Conservation (phyloP, 1,140 invertebrate species). For the Colletes gigas region DNA sequence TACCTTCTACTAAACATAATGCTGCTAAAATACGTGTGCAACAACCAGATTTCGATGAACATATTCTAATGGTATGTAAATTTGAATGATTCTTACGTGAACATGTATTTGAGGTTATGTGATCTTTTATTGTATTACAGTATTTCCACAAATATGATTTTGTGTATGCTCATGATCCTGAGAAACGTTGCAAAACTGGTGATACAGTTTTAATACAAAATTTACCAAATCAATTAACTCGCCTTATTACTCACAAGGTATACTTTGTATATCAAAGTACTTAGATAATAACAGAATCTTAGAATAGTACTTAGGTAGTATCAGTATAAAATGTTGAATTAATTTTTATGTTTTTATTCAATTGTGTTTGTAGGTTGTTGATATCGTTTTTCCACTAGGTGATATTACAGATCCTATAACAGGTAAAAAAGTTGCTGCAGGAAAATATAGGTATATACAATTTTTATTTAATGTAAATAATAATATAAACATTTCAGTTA, state of each 20-base stretch:
- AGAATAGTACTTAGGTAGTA: neutral
- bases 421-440: constrained; percentile 88
- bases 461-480: neutral
- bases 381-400: constrained; percentile 90
- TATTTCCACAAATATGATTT: constrained; percentile 88
- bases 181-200: constrained; percentile 89
- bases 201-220: constrained; percentile 90
- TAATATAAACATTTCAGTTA: neutral
- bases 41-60: constrained; percentile 85
- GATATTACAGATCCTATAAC: constrained; percentile 92
- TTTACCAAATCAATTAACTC: constrained; percentile 87
- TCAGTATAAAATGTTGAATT: neutral
- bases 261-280: constrained; percentile 7
- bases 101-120: constrained; percentile 63
- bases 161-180: constrained; percentile 89
- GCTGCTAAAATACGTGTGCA: constrained; percentile 88
- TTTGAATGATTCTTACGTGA: constrained; percentile 4
- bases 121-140: constrained; percentile 81
- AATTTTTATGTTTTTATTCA: constrained; percentile 19
- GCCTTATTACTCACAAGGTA: constrained; percentile 88
- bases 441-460: constrained; percentile 83
- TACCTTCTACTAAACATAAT: constrained; percentile 87
- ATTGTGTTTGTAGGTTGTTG: constrained; percentile 81
- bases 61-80: constrained; percentile 85
- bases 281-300: too few relatives aligned